A percentile compares a stretch with the other conserved stretches of the same genome.
phyloP scores from a whole-genome alignment of 2,113 vertebrate genomes.

The Catharus minimus region DNA sequence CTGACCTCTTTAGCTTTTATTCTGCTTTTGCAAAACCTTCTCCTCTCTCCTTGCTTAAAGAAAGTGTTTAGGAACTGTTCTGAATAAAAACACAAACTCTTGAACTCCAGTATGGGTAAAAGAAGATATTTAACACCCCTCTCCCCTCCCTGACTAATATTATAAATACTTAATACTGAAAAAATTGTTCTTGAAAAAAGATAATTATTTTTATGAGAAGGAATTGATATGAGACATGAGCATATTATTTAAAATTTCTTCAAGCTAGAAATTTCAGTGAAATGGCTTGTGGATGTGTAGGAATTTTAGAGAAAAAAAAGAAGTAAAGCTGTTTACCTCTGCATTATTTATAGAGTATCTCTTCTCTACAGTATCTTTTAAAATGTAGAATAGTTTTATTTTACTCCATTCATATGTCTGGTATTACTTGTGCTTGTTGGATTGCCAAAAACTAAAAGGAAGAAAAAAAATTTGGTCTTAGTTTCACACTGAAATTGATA shows the following conservation, averaged over 20 bases:
- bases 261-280: not conserved
- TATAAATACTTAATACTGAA: not conserved
- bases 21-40: not conserved
- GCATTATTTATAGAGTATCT: not conserved
- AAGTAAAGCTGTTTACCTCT: not conserved
- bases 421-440: not conserved
- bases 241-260: not conserved
- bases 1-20: not conserved
- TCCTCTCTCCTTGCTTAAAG: not conserved
- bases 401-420: not conserved
- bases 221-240: not conserved
- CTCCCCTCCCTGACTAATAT: fast-evolving
- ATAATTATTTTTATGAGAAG: not conserved
- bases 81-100: not conserved
- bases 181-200: not conserved
- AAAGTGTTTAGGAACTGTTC: not conserved
- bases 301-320: not conserved
- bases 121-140: not conserved
- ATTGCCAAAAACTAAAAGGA: not conserved
- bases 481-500: not conserved
- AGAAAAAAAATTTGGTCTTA: not conserved
- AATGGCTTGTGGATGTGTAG: not conserved
- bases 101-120: not conserved
- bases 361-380: not conserved
- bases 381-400: not conserved